Percentiles rank a stretch among this genome's conserved stretches.
These are phyloP conservation scores for Phalanger gymnotis DNA, from an alignment of 2,797 vertebrate species.

Conservation along the genomic window DNA sequence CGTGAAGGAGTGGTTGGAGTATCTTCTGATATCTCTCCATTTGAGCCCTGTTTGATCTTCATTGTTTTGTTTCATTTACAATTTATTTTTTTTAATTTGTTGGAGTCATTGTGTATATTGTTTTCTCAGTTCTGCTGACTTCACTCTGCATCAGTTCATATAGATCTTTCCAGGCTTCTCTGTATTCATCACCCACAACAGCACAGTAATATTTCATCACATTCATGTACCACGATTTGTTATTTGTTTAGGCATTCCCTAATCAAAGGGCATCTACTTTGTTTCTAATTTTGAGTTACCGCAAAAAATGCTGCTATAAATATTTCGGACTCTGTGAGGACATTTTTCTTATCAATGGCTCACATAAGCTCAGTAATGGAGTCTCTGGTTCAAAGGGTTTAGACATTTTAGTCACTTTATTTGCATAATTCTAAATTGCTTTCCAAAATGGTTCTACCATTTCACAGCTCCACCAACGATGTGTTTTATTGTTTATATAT, in stretches of 20 bases:
- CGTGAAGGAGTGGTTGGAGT: neutral
- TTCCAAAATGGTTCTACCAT: neutral
- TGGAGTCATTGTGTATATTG: neutral
- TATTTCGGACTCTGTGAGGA: neutral
- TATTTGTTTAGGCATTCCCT: neutral
- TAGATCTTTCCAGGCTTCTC: neutral
- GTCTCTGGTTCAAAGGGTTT: neutral
- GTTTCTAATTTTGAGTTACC: neutral
- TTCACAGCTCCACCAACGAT: neutral
- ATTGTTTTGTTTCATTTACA: neutral
- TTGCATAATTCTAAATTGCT: neutral
- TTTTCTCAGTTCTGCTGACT: neutral
- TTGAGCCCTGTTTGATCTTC: neutral
- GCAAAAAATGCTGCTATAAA: neutral
- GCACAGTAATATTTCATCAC: neutral
- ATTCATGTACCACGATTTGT: neutral
- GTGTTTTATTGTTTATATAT: neutral
- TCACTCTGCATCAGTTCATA: neutral
- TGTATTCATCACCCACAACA: neutral
- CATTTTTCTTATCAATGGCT: neutral
- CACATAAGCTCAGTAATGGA: neutral
- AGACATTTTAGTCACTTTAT: neutral
- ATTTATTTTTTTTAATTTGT: neutral
- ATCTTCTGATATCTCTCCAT: neutral
- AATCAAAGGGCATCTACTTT: neutral